These are phyloP conservation scores for Trypoxylon attenuatum DNA, from an alignment of 2,888 invertebrate species.

Conservation along the genomic window DNA sequence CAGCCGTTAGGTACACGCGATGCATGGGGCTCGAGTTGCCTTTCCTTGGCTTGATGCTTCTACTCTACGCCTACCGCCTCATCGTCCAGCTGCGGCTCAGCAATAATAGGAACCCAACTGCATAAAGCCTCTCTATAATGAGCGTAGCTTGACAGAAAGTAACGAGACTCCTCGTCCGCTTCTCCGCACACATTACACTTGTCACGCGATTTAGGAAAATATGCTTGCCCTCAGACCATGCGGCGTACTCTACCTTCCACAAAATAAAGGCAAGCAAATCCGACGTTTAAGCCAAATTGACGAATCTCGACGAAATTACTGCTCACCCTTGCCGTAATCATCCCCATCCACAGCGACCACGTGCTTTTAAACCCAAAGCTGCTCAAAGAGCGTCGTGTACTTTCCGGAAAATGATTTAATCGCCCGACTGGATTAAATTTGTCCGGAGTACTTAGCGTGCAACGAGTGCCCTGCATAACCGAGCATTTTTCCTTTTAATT, in stretches of 20 bases:
- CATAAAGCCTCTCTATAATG: slow-evolving; percentile 34
- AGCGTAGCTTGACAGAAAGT: slow-evolving; percentile 36
- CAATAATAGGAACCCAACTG: slow-evolving; percentile 33
- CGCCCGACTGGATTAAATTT: neutral
- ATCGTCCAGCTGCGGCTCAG: slow-evolving; percentile 16
- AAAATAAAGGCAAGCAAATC: too few species aligned
- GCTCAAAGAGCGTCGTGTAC: neutral
- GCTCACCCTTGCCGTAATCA: neutral
- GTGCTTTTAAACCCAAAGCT: neutral
- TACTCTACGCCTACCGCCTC: too few species aligned
- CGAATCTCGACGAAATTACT: neutral
- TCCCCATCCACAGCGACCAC: too few species aligned
- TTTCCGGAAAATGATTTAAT: neutral
- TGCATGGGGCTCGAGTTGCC: slow-evolving; percentile 1
- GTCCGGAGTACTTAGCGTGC: neutral
- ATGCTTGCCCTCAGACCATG: too few species aligned
- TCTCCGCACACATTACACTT: slow-evolving; percentile 10
- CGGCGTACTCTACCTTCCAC: too few species aligned
- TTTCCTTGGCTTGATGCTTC: slow-evolving; percentile 2
- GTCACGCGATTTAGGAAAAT: slow-evolving; percentile 19
- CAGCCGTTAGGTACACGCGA: slow-evolving; percentile 11
- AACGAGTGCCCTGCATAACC: slow-evolving; percentile 15
- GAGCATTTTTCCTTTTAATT: slow-evolving; percentile 27
- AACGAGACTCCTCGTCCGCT: slow-evolving; percentile 35
- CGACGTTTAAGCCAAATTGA: neutral